These are phyloP conservation scores for Morone saxatilis DNA, from an alignment of 2,113 vertebrate genomes.

Conservation along the genomic window DNA sequence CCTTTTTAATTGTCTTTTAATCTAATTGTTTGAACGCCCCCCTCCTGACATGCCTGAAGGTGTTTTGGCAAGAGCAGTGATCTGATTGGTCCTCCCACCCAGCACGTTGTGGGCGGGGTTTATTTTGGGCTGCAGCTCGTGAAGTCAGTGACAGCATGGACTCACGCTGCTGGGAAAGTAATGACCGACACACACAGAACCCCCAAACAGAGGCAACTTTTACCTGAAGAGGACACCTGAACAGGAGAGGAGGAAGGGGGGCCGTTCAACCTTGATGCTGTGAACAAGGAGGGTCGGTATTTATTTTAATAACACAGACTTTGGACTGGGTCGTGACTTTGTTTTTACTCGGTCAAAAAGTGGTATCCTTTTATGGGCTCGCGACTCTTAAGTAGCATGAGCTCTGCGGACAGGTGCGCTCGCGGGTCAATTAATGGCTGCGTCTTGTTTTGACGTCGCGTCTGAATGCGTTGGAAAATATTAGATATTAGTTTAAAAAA, in stretches of 20 bases:
- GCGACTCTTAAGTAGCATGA: slow-evolving; percentile 23
- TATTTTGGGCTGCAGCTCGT: neutral
- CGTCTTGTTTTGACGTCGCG: neutral
- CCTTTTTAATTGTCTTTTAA: no score
- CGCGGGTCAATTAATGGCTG: slow-evolving; percentile 42
- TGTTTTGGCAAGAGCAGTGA: neutral
- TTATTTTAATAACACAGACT: slow-evolving; percentile 3
- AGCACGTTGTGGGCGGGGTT: slow-evolving; percentile 59
- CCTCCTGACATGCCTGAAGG: neutral
- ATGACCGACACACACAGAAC: neutral
- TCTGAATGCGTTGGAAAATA: neutral
- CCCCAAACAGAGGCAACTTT: neutral
- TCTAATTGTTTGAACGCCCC: no score
- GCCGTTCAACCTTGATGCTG: no score
- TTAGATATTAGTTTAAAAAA: no score
- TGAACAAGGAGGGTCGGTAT: no score
- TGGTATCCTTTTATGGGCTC: neutral
- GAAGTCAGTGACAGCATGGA: slow-evolving; percentile 43
- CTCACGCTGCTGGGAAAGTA: neutral
- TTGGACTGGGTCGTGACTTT: slow-evolving; percentile 22
- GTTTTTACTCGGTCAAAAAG: slow-evolving; percentile 2
- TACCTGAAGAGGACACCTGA: neutral
- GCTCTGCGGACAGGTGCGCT: slow-evolving; percentile 55
- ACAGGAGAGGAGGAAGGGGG: no score
- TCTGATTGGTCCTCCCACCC: slow-evolving; percentile 58